A percentile compares a stretch with the other conserved stretches of the same genome.
These are phyloP conservation scores for Heliconius hortense DNA, from an alignment of 2,888 invertebrate genomes.

Conservation along the genomic window DNA sequence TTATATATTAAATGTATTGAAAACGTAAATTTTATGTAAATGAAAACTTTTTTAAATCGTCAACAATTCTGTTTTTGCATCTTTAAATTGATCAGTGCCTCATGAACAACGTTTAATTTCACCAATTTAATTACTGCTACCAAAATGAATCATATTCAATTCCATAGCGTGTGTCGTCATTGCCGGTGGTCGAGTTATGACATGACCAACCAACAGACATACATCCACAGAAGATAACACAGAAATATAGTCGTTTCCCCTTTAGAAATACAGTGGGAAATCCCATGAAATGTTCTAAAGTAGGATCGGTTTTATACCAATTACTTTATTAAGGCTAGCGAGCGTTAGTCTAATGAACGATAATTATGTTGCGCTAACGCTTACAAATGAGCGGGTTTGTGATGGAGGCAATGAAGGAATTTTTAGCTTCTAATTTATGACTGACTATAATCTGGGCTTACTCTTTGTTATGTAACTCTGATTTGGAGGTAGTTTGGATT, in stretches of 20 bases:
- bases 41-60: no score
- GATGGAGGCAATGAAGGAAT: conserved; percentile 38
- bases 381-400: conserved; percentile 46
- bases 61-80: neutral
- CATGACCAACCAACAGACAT: conserved; percentile 16
- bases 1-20: neutral
- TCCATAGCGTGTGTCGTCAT: conserved; percentile 41
- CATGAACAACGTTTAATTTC: conserved; percentile 25
- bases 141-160: conserved; percentile 45
- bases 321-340: conserved; percentile 69
- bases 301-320: conserved; percentile 51
- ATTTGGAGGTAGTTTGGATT: conserved; percentile 15
- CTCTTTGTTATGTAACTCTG: conserved; percentile 27
- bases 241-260: conserved; percentile 14
- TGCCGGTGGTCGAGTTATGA: conserved; percentile 43
- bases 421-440: conserved; percentile 39
- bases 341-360: conserved; percentile 61
- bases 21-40: no score
- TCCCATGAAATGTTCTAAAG: conserved; percentile 24
- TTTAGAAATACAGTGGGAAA: conserved; percentile 21
- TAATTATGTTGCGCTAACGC: conserved; percentile 70
- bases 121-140: conserved; percentile 43
- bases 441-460: conserved; percentile 29
- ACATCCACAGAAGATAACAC: neutral
- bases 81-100: conserved; percentile 3